phyloP scores from a whole-genome alignment of 2,797 vertebrate genomes.

The Spinibarbus caldwelli region DNA sequence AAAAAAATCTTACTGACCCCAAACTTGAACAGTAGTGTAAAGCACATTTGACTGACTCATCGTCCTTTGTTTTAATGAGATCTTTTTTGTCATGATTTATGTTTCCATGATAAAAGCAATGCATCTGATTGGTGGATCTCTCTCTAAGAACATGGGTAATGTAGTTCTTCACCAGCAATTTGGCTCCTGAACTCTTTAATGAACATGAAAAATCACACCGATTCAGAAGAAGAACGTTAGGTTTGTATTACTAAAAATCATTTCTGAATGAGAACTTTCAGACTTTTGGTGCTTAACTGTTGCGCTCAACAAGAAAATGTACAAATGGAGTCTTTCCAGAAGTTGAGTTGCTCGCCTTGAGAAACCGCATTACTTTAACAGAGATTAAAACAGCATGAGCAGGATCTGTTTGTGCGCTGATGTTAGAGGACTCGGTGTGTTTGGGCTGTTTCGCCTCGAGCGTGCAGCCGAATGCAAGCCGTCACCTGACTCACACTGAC shows the following conservation, averaged over 20 bases:
- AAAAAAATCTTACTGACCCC: too few species aligned
- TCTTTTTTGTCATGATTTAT: background rate
- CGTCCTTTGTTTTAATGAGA: background rate
- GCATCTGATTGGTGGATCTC: background rate
- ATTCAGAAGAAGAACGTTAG: background rate
- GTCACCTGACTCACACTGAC: constrained; percentile 58
- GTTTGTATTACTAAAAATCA: background rate
- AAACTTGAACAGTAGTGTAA: background rate
- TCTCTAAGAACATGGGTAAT: background rate
- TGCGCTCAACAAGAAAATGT: background rate
- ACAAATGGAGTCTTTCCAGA: background rate
- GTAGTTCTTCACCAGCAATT: background rate
- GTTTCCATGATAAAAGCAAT: background rate
- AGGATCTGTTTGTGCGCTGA: background rate
- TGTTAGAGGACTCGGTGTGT: constrained; percentile 13
- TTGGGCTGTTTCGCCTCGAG: constrained; percentile 35
- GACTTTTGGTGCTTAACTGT: background rate
- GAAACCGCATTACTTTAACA: background rate
- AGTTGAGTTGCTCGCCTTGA: background rate
- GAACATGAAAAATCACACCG: background rate
- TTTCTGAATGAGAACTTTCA: background rate
- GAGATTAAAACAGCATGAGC: constrained; percentile 19
- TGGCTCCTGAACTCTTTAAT: too few species aligned
- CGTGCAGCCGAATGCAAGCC: constrained; percentile 34
- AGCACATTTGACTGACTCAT: background rate